Evolutionary conservation across 1,140 invertebrate genomes (phyloP).

Genomic region (Helicoverpa armigera): DNA sequence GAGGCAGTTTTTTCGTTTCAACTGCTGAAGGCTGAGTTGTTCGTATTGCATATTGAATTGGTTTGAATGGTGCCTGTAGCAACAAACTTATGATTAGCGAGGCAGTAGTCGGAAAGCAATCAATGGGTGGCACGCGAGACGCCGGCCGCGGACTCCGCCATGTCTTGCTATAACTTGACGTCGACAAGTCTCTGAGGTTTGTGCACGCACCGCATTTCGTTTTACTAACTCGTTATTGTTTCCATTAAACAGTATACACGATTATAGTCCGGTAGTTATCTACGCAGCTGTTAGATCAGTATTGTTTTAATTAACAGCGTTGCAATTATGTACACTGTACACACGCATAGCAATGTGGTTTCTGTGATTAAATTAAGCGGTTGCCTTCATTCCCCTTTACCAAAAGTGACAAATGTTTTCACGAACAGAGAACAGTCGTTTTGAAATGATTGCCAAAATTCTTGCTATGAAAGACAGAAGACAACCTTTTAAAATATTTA

Average conservation of each 20-base stretch:
- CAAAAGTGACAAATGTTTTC: no score
- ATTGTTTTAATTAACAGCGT: no score
- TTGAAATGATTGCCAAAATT: no score
- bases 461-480: no score
- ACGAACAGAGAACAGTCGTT: no score
- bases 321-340: no score
- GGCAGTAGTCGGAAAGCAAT: constrained; percentile 19
- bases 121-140: constrained; percentile 1
- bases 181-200: constrained; percentile 1
- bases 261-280: background rate
- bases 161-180: constrained; percentile 20
- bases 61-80: background rate
- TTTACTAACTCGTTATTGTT: background rate
- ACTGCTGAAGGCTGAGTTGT: constrained; percentile 6
- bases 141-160: background rate
- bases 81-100: constrained; percentile 29
- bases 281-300: background rate
- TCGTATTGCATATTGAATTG: constrained; percentile 12
- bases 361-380: no score
- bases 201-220: background rate
- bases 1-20: background rate
- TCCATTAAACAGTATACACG: background rate
- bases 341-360: no score
- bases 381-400: no score
- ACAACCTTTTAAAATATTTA: no score